Evolutionary conservation across 2,113 vertebrate species (phyloP).

Genomic region (Lycaon pictus): DNA sequence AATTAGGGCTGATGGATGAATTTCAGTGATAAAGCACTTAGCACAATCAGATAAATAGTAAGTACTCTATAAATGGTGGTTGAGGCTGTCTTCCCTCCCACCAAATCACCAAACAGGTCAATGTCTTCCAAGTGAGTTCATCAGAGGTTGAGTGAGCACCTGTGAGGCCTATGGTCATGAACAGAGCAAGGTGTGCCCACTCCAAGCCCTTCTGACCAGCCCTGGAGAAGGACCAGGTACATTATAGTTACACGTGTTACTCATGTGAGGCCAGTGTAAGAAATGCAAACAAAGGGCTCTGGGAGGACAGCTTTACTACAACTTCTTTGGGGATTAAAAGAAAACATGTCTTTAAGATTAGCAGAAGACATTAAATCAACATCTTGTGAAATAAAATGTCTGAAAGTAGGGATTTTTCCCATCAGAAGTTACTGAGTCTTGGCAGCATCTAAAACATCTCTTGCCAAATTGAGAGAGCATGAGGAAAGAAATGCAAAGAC

Average conservation of each 20-base stretch:
- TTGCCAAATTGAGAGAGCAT: constrained; percentile 14
- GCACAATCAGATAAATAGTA: not conserved
- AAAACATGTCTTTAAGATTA: not conserved
- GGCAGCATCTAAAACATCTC: not conserved
- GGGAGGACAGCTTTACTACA: not conserved
- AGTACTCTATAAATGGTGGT: not conserved
- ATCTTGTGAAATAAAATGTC: not conserved
- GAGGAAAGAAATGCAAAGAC: constrained; percentile 21
- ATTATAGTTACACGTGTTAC: rapidly evolving
- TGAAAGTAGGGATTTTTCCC: constrained; percentile 38
- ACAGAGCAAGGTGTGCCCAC: not conserved
- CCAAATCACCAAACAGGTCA: not conserved
- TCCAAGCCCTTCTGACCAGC: rapidly evolving
- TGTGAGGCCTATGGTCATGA: rapidly evolving
- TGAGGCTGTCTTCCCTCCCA: not conserved
- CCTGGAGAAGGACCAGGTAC: not conserved
- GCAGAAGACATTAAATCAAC: not conserved
- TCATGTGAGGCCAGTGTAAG: not conserved
- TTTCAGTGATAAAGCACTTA: not conserved
- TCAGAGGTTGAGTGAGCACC: not conserved
- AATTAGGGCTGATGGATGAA: not conserved
- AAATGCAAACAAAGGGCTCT: not conserved
- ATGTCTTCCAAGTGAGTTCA: not conserved
- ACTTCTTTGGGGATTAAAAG: not conserved
- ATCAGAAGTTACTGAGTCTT: constrained; percentile 15